phyloP scores from a whole-genome alignment of 2,888 invertebrate species.

The Gerosis bhagava region DNA sequence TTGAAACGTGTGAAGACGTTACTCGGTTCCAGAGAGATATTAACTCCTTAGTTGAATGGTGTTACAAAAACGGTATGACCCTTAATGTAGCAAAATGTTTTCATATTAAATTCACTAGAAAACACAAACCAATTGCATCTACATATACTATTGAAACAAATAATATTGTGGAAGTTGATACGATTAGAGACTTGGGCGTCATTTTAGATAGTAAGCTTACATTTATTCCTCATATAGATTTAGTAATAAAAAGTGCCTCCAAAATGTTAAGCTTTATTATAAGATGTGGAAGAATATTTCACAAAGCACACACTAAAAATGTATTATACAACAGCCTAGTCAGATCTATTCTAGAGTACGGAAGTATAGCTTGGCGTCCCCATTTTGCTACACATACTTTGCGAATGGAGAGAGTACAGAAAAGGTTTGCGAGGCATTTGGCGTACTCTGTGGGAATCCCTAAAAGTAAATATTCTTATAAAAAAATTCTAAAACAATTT shows the following conservation, averaged over 20 bases:
- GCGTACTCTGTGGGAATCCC: too few relatives aligned
- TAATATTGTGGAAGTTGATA: neutral
- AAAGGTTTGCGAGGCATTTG: neutral
- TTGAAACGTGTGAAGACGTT: neutral
- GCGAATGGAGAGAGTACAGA: neutral
- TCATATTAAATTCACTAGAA: constrained; percentile 16
- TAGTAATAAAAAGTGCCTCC: neutral
- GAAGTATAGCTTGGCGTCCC: neutral
- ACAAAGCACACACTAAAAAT: neutral
- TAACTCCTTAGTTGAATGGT: neutral
- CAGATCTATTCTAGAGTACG: neutral
- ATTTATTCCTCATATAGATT: neutral
- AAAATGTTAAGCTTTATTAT: neutral
- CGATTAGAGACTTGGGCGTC: neutral
- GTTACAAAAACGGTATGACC: neutral
- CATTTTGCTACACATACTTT: neutral
- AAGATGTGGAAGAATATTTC: neutral
- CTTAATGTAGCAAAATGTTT: constrained; percentile 1
- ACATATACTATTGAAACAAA: constrained; percentile 1
- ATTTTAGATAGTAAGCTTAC: neutral
- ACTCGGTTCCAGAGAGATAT: neutral
- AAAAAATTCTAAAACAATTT: neutral
- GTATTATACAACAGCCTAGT: neutral
- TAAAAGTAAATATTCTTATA: neutral
- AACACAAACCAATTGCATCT: neutral